Conservation (phyloP, 2,797 vertebrate genomes). For the Schizothorax lantsangensis region DNA sequence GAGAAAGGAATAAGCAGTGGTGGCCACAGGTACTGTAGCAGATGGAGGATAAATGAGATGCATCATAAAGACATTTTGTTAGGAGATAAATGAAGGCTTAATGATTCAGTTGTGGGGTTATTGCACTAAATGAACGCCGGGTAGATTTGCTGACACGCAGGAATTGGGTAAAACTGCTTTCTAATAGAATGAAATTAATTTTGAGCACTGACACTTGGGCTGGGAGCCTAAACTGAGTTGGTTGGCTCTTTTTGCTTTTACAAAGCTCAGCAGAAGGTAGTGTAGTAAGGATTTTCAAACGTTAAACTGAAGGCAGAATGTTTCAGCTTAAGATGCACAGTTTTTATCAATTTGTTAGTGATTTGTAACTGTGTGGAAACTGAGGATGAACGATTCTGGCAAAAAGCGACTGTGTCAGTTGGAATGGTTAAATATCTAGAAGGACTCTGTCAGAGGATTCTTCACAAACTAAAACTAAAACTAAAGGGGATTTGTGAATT, state of each 20-base stretch:
- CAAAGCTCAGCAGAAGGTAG: not conserved
- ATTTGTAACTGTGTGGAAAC: not conserved
- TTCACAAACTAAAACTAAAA: too few species aligned
- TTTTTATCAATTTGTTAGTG: not conserved
- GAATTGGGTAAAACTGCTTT: constrained; percentile 7
- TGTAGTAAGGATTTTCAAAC: not conserved
- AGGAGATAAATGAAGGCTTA: constrained; percentile 11
- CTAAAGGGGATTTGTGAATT: not conserved
- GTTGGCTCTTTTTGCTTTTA: constrained; percentile 1
- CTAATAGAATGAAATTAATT: constrained; percentile 9
- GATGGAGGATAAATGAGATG: constrained; percentile 27
- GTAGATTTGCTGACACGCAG: not conserved
- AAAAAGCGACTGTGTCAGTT: not conserved
- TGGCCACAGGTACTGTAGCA: constrained; percentile 30
- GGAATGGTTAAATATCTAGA: not conserved
- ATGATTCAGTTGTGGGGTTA: constrained; percentile 15
- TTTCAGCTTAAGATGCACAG: not conserved
- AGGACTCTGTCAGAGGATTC: not conserved
- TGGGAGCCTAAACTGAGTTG: not conserved
- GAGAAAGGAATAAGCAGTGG: constrained; percentile 1
- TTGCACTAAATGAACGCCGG: not conserved
- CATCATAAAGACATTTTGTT: constrained; percentile 21
- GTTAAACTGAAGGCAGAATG: not conserved
- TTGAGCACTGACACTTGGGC: constrained; percentile 4
- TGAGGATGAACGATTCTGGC: not conserved